Base-by-base conservation (phyloP, 2,888 invertebrate genomes). In the Labia minor region DNA sequence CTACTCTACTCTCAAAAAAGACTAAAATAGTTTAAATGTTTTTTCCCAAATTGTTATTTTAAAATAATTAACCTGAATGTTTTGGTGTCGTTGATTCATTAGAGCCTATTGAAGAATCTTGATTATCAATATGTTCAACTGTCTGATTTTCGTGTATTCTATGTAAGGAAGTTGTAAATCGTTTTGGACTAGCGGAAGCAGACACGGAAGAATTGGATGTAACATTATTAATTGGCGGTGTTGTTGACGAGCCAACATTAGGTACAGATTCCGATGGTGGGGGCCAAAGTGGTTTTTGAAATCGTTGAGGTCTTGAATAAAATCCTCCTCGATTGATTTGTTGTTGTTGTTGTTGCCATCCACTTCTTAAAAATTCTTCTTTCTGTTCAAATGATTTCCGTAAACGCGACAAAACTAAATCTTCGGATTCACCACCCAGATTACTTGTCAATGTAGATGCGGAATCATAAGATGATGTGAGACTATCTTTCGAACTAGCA, bases 361-460 rank as follows among this genome's bases (percentile, higher is more conserved):
- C 49, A 16, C 49, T 16, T n/a, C 49, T 11, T 68, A 94, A 81
- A 78, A 94, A 94, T 73, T 92, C 92, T 76, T 93, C 92, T 77
- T 93, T 93, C 75, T 92, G 90, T 75, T 92, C 92, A 74, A 90
- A 86, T 74, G 90, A 92, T 77, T 89, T 90, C 72, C 90, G 84
- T 76, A 91, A 75, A 63, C 76, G 72, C 63, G 73, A 74, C 62
- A 76, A 76, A 65, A 78, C 72, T 66, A 67, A 82, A 65, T 72
- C 78, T 90, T 84, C 71, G 85, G 86, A 82, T 90, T 86, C 73
- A 86, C 85, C 63, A 86, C 81, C 68, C 87, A 86, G 77, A n/a
- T 19, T 65, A 37, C 68, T 68, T 70, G 69, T 70, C 21, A 68
- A 67, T 62, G 70, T 71, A 20, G 70, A 70, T 19, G 61, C 63